Percentiles rank a stretch among this genome's conserved stretches.
These are phyloP conservation scores for Polydrusus cervinus DNA, from an alignment of 2,888 invertebrate genomes.

Conservation along the genomic window DNA sequence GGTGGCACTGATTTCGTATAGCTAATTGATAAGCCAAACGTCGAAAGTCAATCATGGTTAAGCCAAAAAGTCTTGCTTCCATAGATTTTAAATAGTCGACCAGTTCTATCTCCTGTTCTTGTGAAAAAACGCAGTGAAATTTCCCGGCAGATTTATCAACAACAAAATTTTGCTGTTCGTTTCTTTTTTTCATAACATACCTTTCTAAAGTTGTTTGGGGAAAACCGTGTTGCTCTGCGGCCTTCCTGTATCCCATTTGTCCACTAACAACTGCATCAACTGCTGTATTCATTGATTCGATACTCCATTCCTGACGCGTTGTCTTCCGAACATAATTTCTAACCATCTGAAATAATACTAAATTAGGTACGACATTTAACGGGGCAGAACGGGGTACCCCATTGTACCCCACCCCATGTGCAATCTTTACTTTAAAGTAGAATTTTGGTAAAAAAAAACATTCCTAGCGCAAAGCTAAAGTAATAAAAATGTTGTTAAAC, in stretches of 20 bases:
- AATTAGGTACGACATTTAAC: neutral
- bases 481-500: neutral
- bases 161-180: too few species aligned
- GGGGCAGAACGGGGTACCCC: neutral
- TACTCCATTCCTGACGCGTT: too few species aligned
- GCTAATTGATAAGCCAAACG: neutral
- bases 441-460: neutral
- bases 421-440: neutral
- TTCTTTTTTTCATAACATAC: too few species aligned
- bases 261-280: conserved; percentile 2
- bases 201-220: conserved; percentile 16
- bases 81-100: conserved; percentile 9
- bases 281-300: conserved; percentile 11
- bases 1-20: neutral
- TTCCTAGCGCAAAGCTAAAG: neutral
- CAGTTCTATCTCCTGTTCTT: neutral
- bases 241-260: neutral
- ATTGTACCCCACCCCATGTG: neutral
- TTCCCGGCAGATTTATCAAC: neutral
- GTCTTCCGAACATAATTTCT: neutral
- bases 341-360: neutral
- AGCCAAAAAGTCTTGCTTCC: conserved; percentile 19
- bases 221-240: conserved; percentile 20
- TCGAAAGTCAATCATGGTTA: conserved; percentile 7
- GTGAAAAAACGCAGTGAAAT: too few species aligned